phyloP scores from a whole-genome alignment of 2,113 vertebrate genomes.

The Aptenodytes forsteri region DNA sequence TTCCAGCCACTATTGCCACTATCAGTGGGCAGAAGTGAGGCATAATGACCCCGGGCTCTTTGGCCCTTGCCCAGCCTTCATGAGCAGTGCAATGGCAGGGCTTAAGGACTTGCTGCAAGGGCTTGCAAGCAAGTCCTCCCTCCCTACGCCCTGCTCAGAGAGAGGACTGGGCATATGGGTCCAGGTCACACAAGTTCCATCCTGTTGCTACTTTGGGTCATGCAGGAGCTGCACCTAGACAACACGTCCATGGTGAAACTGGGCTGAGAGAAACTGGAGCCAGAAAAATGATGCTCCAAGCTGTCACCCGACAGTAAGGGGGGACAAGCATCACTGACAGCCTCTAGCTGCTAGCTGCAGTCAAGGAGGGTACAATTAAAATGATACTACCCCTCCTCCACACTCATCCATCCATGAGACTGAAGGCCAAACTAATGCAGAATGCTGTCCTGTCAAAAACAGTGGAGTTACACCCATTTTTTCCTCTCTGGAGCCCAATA shows the following conservation, averaged over 20 bases:
- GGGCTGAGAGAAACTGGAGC: neutral
- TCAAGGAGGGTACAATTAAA: neutral
- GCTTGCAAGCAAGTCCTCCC: neutral
- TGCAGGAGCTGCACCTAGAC: neutral
- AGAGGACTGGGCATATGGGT: too few relatives aligned
- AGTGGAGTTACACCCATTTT: neutral
- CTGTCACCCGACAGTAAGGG: accelerated
- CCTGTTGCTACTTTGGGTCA: neutral
- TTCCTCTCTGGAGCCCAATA: neutral
- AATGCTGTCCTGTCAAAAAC: neutral
- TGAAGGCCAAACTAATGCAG: neutral
- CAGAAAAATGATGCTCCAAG: neutral
- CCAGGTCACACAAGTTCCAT: neutral
- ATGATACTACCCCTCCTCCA: neutral
- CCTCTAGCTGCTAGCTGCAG: neutral
- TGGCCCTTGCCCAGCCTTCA: neutral
- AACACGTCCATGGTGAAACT: neutral
- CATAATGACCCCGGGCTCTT: neutral
- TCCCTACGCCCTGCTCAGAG: neutral
- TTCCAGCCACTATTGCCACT: neutral
- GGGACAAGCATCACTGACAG: neutral
- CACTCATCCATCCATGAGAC: accelerated
- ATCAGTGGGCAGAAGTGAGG: neutral
- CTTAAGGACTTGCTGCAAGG: neutral
- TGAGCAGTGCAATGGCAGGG: neutral